phyloP scores from a whole-genome alignment of 1,140 invertebrate genomes.

The Brachionus rubens region DNA sequence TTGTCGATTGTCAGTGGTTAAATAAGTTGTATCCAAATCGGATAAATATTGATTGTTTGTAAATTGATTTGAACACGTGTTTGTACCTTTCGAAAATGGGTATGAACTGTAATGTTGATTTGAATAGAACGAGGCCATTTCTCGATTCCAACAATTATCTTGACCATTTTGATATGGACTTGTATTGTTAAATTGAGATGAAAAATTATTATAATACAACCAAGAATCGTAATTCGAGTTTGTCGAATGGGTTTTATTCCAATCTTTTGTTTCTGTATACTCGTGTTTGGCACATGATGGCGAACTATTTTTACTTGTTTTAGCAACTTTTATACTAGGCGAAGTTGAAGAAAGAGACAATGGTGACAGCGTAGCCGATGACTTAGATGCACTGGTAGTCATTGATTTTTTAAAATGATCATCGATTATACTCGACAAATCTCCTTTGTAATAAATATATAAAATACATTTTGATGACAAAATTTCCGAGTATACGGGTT shows the following conservation, averaged over 20 bases:
- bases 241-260: neutral
- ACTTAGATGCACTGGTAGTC: neutral
- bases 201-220: neutral
- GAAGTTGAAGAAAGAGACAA: constrained; percentile 28
- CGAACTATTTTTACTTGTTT: neutral
- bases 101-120: constrained; percentile 7
- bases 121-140: constrained; percentile 11
- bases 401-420: constrained; percentile 45
- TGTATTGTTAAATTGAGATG: neutral
- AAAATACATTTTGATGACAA: constrained; percentile 35
- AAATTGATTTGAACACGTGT: no score
- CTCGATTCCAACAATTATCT: neutral
- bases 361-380: constrained; percentile 26
- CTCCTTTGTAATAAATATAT: constrained; percentile 43
- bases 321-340: constrained; percentile 2
- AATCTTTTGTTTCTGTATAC: neutral
- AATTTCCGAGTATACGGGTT: constrained; percentile 42
- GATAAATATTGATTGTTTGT: neutral
- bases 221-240: neutral
- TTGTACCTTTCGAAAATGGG: neutral
- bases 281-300: constrained; percentile 1
- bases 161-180: neutral
- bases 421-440: constrained; percentile 34
- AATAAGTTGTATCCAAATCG: neutral
- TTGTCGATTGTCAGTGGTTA: neutral